These are phyloP conservation scores for Archips crataeganus DNA, from an alignment of 2,888 invertebrate species.

Conservation along the genomic window DNA sequence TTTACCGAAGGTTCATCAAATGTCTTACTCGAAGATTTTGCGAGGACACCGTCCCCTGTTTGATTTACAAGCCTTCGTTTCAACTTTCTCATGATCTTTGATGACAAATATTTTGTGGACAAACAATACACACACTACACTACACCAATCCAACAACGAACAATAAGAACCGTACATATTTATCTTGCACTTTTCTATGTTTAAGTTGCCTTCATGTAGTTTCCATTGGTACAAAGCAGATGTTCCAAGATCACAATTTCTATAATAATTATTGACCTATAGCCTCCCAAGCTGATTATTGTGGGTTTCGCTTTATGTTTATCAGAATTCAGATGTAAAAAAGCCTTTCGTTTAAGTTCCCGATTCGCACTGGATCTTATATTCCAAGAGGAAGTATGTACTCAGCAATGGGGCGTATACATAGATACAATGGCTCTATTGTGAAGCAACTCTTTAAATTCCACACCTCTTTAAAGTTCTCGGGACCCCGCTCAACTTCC, in stretches of 20 bases:
- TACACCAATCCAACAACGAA: background rate
- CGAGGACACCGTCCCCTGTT: conserved; percentile 30
- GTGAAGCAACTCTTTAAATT: background rate
- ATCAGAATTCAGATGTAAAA: no score
- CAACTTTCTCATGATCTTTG: conserved; percentile 36
- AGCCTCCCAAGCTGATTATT: no score
- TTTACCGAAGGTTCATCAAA: conserved; percentile 37
- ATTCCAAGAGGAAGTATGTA: no score
- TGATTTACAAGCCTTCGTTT: conserved; percentile 37
- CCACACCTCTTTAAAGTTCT: background rate
- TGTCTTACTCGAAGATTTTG: conserved; percentile 36
- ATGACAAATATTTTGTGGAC: conserved; percentile 34
- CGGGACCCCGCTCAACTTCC: conserved; percentile 27
- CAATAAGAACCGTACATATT: background rate
- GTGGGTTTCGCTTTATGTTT: no score
- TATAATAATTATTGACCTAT: no score
- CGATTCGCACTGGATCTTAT: no score
- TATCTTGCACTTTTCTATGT: background rate
- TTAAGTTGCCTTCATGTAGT: background rate
- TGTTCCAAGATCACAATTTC: no score
- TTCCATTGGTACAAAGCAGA: no score
- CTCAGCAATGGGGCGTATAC: no score
- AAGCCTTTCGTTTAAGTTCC: no score
- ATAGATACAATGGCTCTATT: no score
- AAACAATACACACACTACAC: conserved; percentile 20